Conservation (phyloP, 1,140 invertebrate species). For the Drosophila takahashii region DNA sequence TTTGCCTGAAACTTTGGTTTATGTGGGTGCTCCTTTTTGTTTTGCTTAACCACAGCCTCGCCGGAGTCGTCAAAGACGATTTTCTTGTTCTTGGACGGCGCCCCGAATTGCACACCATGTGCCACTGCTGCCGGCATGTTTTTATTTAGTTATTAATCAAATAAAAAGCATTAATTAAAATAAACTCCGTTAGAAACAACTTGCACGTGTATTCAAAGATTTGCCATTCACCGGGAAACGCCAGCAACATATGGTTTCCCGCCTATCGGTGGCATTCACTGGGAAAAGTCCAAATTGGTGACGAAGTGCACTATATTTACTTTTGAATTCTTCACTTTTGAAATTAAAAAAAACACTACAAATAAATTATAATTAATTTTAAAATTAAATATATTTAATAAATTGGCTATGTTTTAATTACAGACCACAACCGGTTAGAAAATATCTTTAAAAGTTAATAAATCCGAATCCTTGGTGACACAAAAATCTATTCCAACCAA, state of each 20-base stretch:
- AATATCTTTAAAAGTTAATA: no score
- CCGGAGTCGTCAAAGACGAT: conserved; percentile 77
- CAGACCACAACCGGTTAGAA: no score
- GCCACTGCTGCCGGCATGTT: conserved; percentile 70
- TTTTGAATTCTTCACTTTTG: neutral
- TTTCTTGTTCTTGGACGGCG: conserved; percentile 70
- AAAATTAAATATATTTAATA: no score
- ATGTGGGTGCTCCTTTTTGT: conserved; percentile 35
- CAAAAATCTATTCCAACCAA: no score
- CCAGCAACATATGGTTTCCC: conserved; percentile 14
- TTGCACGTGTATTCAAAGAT: conserved; percentile 61
- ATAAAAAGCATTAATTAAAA: conserved; percentile 40
- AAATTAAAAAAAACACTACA: no score
- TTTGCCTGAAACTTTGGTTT: conserved; percentile 21
- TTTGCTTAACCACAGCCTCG: conserved; percentile 46
- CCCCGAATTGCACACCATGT: conserved; percentile 49
- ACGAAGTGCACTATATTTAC: neutral
- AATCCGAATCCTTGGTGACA: no score
- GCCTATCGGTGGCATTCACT: neutral
- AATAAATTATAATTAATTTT: no score
- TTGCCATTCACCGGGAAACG: conserved; percentile 31
- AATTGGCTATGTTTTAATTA: no score
- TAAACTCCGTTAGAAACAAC: neutral
- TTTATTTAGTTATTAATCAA: conserved; percentile 11
- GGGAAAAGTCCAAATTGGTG: neutral